These are phyloP conservation scores for Spongia lamella DNA, from an alignment of 37 sponge, comb jelly and placozoan genomes.

Conservation along the genomic window DNA sequence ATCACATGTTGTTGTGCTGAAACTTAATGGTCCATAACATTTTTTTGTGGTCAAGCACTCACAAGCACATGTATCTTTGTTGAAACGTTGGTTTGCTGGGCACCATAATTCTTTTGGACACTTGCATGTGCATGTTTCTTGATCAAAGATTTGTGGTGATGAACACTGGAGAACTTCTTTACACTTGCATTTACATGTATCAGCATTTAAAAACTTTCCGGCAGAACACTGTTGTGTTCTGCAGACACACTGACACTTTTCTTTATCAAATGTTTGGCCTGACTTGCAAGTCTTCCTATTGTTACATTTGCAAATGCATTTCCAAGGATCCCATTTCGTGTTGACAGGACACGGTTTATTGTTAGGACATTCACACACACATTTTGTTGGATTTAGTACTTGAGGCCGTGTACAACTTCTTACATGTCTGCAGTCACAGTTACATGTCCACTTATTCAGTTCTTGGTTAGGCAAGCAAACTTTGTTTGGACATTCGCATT, in stretches of 20 bases:
- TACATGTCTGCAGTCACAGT: background rate
- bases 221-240: no score
- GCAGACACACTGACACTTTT: no score
- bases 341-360: background rate
- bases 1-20: slow-evolving; percentile 1
- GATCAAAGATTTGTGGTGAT: background rate
- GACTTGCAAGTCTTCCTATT: background rate
- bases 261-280: no score
- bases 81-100: background rate
- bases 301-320: slow-evolving; percentile 14
- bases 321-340: background rate
- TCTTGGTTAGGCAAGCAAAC: no score
- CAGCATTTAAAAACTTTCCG: background rate
- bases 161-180: background rate
- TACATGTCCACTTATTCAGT: no score
- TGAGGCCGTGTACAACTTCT: background rate
- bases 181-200: slow-evolving; percentile 19
- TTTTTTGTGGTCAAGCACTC: slow-evolving; percentile 1
- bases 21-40: background rate
- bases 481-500: slow-evolving; percentile 14
- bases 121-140: background rate
- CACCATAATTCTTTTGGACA: slow-evolving; percentile 19
- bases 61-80: slow-evolving; percentile 36
- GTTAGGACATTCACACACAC: slow-evolving; percentile 17
- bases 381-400: slow-evolving; percentile 5